Evolutionary conservation across 2,797 vertebrate species (phyloP), one percentile per base, ranked within the genome.

Genomic region (Harpagifer antarcticus): DNA sequence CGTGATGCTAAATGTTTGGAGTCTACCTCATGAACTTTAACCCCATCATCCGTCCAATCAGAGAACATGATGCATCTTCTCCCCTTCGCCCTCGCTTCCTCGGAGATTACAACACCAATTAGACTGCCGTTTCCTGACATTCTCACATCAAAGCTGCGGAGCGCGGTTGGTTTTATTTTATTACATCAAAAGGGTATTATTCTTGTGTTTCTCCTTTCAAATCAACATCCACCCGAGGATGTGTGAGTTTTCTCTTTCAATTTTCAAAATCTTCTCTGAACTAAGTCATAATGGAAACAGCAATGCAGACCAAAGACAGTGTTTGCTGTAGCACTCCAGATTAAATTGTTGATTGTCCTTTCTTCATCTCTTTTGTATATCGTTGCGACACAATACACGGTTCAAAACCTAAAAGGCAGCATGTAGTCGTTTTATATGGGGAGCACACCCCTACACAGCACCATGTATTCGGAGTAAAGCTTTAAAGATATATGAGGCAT

Each of bases 201-300:
- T 93, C 83, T 89, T 93, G 91, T 86, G 90, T 89, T 92, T 91
- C 83, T 89, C 79, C 84, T 81, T 90, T 93, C 84, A 92, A 93
- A 93, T 92, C 91, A 94, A 88, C 93, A 94, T 92, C 90, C 84
- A 90, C 85, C 91, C 61, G 66, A 90, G 92, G 92, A 92, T 92
- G 86, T 89, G 73, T 62, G 79, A 78, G 65, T 78, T 75, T 83
- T 82, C 61, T 62, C 55, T 82, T 86, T 91, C 82, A 87, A 87
- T 85, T 37, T 85, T 78, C 72, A 61, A 91, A 88, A 84, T 77
- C 75, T 76, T 87, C 63, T 84, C 76, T 79, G 81, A 90, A 90
- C 77, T 79, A 68, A 60, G 84, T 81, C 83, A 70, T 89, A 86
- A 92, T 86, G 84, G 87, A 90, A 89, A 90, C 68, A 86, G 83